Conservation (phyloP, 1,140 invertebrate genomes). For the Phymastichus coffea region DNA sequence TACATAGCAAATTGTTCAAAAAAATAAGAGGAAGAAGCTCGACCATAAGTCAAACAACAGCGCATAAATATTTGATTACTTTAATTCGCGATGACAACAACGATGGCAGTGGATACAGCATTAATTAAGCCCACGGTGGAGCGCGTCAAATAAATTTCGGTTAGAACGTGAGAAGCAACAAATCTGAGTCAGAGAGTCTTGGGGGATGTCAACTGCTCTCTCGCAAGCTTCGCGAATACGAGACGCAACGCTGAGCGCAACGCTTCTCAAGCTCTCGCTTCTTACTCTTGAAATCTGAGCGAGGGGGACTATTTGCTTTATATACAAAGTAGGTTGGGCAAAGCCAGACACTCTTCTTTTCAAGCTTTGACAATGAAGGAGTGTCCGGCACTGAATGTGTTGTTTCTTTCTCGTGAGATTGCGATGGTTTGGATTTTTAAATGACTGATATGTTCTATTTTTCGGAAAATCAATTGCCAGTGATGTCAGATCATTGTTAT, state of each 20-base stretch:
- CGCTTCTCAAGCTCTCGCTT: constrained; percentile 35
- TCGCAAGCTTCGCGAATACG: constrained; percentile 5
- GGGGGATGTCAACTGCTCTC: constrained; percentile 48
- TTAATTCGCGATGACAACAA: constrained; percentile 19
- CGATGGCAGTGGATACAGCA: too few relatives aligned
- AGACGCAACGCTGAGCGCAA: constrained; percentile 40
- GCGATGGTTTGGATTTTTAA: too few relatives aligned
- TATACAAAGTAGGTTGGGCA: too few relatives aligned
- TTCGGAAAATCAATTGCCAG: too few relatives aligned
- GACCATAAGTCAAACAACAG: neutral
- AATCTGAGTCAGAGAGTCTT: constrained; percentile 57
- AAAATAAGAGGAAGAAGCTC: neutral
- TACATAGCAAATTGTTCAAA: neutral
- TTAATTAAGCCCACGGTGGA: too few relatives aligned
- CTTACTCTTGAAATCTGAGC: neutral
- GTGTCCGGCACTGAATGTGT: too few relatives aligned
- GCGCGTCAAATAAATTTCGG: constrained; percentile 57
- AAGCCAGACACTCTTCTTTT: too few relatives aligned
- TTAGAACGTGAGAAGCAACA: constrained; percentile 58
- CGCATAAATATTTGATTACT: constrained; percentile 24
- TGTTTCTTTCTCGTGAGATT: too few relatives aligned
- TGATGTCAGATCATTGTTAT: too few relatives aligned
- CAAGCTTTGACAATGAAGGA: too few relatives aligned
- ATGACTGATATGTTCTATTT: too few relatives aligned
- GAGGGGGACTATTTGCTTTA: too few relatives aligned